Evolutionary conservation across 2,888 invertebrate genomes (phyloP), one percentile per base, ranked within the genome.

Genomic region (Melikaiella ostensackeni): DNA sequence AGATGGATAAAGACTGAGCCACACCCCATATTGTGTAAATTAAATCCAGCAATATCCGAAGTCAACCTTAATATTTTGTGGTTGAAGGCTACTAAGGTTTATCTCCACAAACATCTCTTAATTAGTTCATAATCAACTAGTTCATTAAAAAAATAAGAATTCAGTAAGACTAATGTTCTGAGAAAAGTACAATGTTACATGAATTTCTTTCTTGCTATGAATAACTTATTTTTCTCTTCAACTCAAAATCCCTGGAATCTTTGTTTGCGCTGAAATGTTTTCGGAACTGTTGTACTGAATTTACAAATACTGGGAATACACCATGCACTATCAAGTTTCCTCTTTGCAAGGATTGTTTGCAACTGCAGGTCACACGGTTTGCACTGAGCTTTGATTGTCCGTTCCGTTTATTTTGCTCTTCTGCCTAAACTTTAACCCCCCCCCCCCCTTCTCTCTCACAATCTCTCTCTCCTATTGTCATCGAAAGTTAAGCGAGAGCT

Each of bases 401-500:
- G 59, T 61, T 59, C 21, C 11, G 38, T 61, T 75, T 61, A 75
- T 59, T 42, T 75, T 59, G 27, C 59, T 55, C 50, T 38, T 61
- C 74, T 35, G 9, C 59, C 27, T 27, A 57, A 57, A 19, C 74
- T 55, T 73, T 33, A 16, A 3, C 24, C 21, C 63, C 19, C n/a
- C 11, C 30, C 38, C 38, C 16, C n/a, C 6, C 74, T 46, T n/a
- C n/a, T 11, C 46, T 30, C 38, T 16, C 24, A 5, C 75, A 35
- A 2, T 61, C 61, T 24, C 66, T 9, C 24, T 55, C 38, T 79
- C 79, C 30, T 70, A 35, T 50, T 77, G 42, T 66, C 46, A 66
- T 66, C 42, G 66, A 66, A 66, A 66, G 66, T 46, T 66, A 66
- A 66, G 38, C 42, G 66, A 66, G 27, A 66, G 66, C 38, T 66